phyloP scores from a whole-genome alignment of 2,113 vertebrate genomes.

The Apeltes quadracus region DNA sequence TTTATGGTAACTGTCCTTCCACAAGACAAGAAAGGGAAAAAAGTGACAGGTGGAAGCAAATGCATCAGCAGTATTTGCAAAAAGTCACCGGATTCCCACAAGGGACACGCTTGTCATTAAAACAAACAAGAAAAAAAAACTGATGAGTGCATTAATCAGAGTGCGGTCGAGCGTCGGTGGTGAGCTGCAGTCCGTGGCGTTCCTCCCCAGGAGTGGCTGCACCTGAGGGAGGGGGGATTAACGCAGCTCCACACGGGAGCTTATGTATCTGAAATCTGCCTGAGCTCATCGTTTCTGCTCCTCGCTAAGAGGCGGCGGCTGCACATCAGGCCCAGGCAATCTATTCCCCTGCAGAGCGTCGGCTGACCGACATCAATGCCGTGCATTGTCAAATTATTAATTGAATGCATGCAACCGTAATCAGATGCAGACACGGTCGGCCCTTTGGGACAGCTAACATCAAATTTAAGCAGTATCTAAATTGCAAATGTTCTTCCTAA shows the following conservation, averaged over 20 bases:
- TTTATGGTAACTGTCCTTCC: slow-evolving; percentile 62
- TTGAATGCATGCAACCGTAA: slow-evolving; percentile 72
- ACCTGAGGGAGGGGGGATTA: slow-evolving; percentile 72
- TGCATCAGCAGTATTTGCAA: slow-evolving; percentile 86
- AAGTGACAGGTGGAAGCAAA: slow-evolving; percentile 69
- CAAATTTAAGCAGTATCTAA: slow-evolving; percentile 69
- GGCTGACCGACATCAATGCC: slow-evolving; percentile 71
- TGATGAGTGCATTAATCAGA: slow-evolving; percentile 88
- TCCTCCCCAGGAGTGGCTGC: slow-evolving; percentile 41
- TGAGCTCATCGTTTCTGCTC: slow-evolving; percentile 72
- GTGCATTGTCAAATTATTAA: slow-evolving; percentile 74
- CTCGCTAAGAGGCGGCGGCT: slow-evolving; percentile 53
- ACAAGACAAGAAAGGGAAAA: slow-evolving; percentile 50
- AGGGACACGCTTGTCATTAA: slow-evolving; percentile 81
- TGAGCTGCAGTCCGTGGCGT: slow-evolving; percentile 40
- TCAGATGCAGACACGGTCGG: slow-evolving; percentile 70
- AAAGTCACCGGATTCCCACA: slow-evolving; percentile 77
- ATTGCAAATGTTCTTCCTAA: slow-evolving; percentile 64
- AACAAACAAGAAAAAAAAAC: slow-evolving; percentile 82
- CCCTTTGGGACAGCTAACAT: slow-evolving; percentile 61
- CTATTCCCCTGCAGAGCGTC: slow-evolving; percentile 60
- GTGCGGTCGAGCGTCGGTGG: slow-evolving; percentile 46
- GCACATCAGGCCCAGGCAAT: slow-evolving; percentile 67
- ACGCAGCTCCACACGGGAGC: slow-evolving; percentile 47
- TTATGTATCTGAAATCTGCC: slow-evolving; percentile 73